Evolutionary conservation across 2,113 vertebrate species (phyloP), one percentile per base, ranked within the genome.

Genomic region (Acanthochromis polyacanthus): DNA sequence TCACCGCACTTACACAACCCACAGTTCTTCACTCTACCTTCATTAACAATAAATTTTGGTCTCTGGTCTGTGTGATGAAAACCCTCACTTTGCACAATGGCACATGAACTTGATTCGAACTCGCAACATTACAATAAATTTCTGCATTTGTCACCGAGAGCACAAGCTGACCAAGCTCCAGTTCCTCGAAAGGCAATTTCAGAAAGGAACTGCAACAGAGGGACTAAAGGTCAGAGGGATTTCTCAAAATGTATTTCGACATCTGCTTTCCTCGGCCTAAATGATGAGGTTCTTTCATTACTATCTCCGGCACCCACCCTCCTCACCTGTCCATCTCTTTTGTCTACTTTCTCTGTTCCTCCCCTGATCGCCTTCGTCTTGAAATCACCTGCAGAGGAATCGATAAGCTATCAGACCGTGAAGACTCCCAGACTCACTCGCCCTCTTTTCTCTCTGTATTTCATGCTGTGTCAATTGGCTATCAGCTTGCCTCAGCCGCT

Each of bases 311-410:
- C 36, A 10, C 22, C 30, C 32, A 25, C 58, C 15, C 14, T 15
- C 43, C 30, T 70, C 71, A 80, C 80, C 89, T 66, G 52, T 59
- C 64, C 10, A 23, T 59, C 46, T 67, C 43, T 61, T 52, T 55
- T 64, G 45, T 64, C 62, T 50, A 22, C 65, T 51, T 38, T 10
- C 68, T 22, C 45, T 30, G 50, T 50, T 4, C 61, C 45, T 14
- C 23, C 19, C 52, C n/a, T 45, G 2, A 20, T 61, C 20, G 38
- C 7, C 81, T 46, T 55, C 61, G 61, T 84, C 66, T 60, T 48
- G 20, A 80, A 84, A 71, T 82, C 80, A 80, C 86, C 88, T 89
- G 86, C 84, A 82, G 78, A 72, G 62, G 63, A 89, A 84, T 91
- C 80, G 17, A 91, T 88, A 82, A 80, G 75, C 84, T 61, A 87